Evolutionary conservation across 2,113 vertebrate species (phyloP).

Genomic region (Galbula dea): DNA sequence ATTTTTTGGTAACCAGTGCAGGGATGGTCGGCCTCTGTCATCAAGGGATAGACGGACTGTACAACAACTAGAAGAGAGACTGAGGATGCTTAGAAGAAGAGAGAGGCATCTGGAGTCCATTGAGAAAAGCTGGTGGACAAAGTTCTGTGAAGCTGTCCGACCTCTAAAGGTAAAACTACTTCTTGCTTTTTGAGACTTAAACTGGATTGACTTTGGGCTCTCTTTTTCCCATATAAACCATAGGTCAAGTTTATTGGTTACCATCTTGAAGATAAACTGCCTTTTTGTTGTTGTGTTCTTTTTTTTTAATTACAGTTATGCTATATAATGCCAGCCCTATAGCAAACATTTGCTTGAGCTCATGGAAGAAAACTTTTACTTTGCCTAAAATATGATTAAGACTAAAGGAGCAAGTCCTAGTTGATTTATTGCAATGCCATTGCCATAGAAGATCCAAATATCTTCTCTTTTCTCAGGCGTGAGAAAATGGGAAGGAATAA

Average conservation of each 20-base stretch:
- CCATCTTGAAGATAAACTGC: background rate
- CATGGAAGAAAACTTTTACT: background rate
- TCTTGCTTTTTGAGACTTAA: background rate
- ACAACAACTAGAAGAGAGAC: conserved; percentile 86
- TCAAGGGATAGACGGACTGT: conserved; percentile 83
- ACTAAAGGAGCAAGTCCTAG: background rate
- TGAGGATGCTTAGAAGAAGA: conserved; percentile 83
- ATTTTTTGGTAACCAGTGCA: conserved; percentile 75
- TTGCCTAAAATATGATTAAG: background rate
- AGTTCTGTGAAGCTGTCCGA: conserved; percentile 85
- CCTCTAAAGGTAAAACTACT: conserved; percentile 85
- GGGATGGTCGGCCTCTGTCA: conserved; percentile 90
- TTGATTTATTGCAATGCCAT: background rate
- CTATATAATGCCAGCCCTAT: background rate
- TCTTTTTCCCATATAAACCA: background rate
- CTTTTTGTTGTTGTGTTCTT: no score
- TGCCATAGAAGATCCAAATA: background rate
- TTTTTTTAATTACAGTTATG: background rate
- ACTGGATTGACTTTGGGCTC: background rate
- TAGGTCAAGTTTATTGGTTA: background rate
- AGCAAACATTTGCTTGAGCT: background rate
- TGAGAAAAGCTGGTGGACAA: conserved; percentile 91
- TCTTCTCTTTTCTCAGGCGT: background rate
- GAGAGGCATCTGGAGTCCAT: conserved; percentile 88
- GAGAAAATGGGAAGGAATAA: background rate